Evolutionary conservation across 2,113 vertebrate genomes (phyloP).

Genomic region (Lophochroa leadbeateri): DNA sequence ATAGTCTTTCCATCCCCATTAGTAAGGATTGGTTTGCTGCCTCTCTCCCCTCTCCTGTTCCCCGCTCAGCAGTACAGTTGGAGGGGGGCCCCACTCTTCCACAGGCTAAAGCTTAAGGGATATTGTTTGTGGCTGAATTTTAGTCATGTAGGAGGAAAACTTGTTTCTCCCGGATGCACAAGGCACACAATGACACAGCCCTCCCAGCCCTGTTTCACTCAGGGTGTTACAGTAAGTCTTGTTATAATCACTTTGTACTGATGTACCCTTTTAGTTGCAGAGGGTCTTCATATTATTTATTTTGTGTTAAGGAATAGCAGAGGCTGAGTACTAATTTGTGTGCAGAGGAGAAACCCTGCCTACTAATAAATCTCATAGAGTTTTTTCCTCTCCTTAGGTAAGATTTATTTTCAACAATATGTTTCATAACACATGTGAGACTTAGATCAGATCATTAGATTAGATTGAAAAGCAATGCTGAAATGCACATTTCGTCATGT

Average conservation of each 20-base stretch:
- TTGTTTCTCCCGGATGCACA: not conserved
- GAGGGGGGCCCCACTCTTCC: not conserved
- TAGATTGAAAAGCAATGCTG: not conserved
- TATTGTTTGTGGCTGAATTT: not conserved
- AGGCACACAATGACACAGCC: accelerated
- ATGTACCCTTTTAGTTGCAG: not conserved
- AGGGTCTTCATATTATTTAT: not conserved
- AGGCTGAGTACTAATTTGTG: not conserved
- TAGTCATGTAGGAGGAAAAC: not conserved
- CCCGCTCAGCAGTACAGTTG: not conserved
- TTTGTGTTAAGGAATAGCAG: not conserved
- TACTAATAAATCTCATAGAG: not conserved
- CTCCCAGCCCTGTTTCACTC: not conserved
- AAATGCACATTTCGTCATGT: not conserved
- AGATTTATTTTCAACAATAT: not conserved
- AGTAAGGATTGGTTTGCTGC: not conserved
- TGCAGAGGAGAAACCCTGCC: not conserved
- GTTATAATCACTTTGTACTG: not conserved
- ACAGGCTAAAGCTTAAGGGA: not conserved
- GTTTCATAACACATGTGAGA: not conserved
- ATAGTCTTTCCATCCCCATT: not conserved
- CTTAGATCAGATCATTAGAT: not conserved
- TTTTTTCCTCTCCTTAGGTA: not conserved
- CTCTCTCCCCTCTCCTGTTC: not conserved
- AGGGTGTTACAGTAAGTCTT: not conserved